These are phyloP conservation scores for Turdus rufiventris DNA, from an alignment of 2,113 vertebrate genomes.

Conservation along the genomic window DNA sequence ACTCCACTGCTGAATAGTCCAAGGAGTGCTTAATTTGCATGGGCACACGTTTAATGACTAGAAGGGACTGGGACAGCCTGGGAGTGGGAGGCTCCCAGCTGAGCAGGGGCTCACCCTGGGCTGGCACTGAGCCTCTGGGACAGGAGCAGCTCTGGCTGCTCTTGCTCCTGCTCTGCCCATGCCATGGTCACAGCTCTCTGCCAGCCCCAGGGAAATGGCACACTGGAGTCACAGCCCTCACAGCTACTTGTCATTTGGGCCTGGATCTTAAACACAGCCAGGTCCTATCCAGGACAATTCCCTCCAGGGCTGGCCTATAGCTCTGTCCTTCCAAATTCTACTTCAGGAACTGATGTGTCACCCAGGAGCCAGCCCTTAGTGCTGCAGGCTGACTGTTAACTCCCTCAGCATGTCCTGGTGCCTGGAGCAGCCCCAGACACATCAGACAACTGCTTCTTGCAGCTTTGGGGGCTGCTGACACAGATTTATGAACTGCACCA, in stretches of 20 bases:
- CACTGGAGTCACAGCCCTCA: background rate
- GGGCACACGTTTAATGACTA: rapidly evolving
- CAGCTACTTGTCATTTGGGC: no score
- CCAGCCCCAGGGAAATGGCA: background rate
- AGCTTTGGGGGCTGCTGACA: background rate
- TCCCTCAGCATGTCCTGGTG: rapidly evolving
- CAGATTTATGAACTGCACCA: background rate
- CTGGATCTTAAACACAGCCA: background rate
- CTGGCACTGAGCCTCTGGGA: rapidly evolving
- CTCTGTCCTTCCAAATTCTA: background rate
- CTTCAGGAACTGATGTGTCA: background rate
- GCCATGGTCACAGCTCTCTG: background rate
- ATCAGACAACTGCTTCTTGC: background rate
- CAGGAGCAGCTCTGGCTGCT: background rate
- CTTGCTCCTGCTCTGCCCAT: background rate
- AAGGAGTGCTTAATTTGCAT: background rate
- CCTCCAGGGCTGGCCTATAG: background rate
- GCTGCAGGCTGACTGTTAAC: rapidly evolving
- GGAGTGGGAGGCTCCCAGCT: background rate
- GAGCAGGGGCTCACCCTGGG: background rate
- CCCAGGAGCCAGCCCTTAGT: background rate
- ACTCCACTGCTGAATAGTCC: background rate
- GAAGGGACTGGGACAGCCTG: background rate
- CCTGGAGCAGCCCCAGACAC: background rate
- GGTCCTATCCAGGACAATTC: background rate